Conservation (phyloP, 2,113 vertebrate genomes). For the Himantopus leucocephalus region DNA sequence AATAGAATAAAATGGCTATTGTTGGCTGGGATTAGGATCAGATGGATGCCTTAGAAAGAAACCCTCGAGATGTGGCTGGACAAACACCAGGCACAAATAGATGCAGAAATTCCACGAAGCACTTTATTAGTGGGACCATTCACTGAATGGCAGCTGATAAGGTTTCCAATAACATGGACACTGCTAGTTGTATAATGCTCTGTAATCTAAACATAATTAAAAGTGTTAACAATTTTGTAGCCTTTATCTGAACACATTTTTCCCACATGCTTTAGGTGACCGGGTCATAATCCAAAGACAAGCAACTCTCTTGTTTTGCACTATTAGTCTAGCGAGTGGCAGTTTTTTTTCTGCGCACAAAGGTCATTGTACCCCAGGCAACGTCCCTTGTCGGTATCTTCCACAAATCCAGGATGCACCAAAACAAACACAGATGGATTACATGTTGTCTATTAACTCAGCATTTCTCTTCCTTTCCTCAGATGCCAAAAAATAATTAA, state of each 20-base stretch:
- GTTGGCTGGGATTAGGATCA: slow-evolving; percentile 57
- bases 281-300: slow-evolving; percentile 69
- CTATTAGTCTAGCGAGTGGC: slow-evolving; percentile 30
- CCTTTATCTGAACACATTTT: slow-evolving; percentile 68
- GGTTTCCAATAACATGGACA: slow-evolving; percentile 57
- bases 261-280: slow-evolving; percentile 72
- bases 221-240: slow-evolving; percentile 71
- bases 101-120: slow-evolving; percentile 41
- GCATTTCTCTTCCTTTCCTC: slow-evolving; percentile 44
- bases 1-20: slow-evolving; percentile 46
- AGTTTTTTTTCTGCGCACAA: slow-evolving; percentile 31
- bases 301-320: slow-evolving; percentile 61
- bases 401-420: slow-evolving; percentile 47
- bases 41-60: slow-evolving; percentile 48
- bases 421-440: slow-evolving; percentile 64
- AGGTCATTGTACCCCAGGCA: slow-evolving; percentile 59
- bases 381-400: slow-evolving; percentile 22
- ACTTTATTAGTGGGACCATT: slow-evolving; percentile 42
- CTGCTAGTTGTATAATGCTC: slow-evolving; percentile 20
- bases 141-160: slow-evolving; percentile 67
- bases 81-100: slow-evolving; percentile 69
- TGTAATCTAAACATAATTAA: slow-evolving; percentile 67
- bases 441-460: slow-evolving; percentile 20
- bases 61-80: slow-evolving; percentile 49
- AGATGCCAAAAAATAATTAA: slow-evolving; percentile 68